Percentiles rank a stretch among this genome's conserved stretches.
Conservation (phyloP, 2,888 invertebrate genomes). For the Germaria angustata region DNA sequence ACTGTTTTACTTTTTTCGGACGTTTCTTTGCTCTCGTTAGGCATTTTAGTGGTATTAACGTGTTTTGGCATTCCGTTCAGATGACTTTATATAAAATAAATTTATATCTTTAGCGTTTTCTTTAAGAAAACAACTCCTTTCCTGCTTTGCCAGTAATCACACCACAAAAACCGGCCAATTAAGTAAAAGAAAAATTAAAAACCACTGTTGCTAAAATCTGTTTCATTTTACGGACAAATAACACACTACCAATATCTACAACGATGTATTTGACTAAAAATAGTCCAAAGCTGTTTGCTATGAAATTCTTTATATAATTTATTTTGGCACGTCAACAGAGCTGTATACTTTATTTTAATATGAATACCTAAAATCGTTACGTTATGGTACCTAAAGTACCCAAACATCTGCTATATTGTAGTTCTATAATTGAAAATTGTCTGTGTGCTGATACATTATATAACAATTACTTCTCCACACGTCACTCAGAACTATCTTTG, state of each 20-base stretch:
- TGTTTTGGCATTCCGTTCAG: slow-evolving; percentile 51
- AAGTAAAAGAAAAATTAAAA: background rate
- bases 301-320: background rate
- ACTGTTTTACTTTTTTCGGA: slow-evolving; percentile 12
- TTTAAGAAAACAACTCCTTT: background rate
- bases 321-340: no score
- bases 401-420: no score
- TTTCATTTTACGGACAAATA: background rate
- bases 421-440: no score
- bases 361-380: no score
- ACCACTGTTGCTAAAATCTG: background rate
- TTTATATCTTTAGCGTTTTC: background rate
- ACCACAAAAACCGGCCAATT: slow-evolving; percentile 47
- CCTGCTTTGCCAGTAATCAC: slow-evolving; percentile 15
- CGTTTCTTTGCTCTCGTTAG: slow-evolving; percentile 33
- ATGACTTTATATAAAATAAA: slow-evolving; percentile 1
- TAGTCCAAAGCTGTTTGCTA: background rate
- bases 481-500: no score
- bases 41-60: slow-evolving; percentile 14
- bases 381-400: no score
- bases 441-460: no score
- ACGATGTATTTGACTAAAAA: background rate
- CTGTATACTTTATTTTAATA: no score
- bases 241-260: background rate
- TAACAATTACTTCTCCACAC: no score